A percentile compares a stretch with the other conserved stretches of the same genome.
phyloP scores from a whole-genome alignment of 2,113 vertebrate genomes.

The Clinocottus analis region DNA sequence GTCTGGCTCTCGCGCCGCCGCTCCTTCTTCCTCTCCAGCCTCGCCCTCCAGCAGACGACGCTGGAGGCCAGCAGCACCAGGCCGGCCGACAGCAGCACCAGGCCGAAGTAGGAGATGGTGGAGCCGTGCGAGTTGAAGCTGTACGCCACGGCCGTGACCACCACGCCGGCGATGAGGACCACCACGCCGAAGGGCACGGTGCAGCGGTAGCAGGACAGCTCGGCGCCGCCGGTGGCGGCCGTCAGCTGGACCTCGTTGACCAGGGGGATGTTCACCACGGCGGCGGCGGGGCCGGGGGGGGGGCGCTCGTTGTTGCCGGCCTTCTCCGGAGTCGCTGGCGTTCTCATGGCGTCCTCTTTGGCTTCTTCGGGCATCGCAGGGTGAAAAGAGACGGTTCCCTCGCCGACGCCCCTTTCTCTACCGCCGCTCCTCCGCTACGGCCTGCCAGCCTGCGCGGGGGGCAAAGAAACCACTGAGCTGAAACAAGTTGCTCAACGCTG shows the following conservation, averaged over 20 bases:
- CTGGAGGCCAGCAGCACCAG: constrained; percentile 90
- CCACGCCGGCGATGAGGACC: constrained; percentile 92
- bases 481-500: constrained; percentile 45
- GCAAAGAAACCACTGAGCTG: constrained; percentile 15
- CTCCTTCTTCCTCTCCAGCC: constrained; percentile 89
- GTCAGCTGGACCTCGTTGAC: constrained; percentile 93
- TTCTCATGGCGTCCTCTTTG: constrained; percentile 84
- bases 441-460: constrained; percentile 48
- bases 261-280: constrained; percentile 85
- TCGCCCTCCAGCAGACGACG: constrained; percentile 90
- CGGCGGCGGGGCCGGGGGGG: neutral
- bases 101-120: constrained; percentile 94
- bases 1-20: constrained; percentile 95
- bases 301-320: constrained; percentile 49
- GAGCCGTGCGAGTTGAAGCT: constrained; percentile 98
- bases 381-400: constrained; percentile 40
- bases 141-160: constrained; percentile 95
- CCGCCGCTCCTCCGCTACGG: constrained; percentile 32
- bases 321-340: constrained; percentile 82
- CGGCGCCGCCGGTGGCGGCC: constrained; percentile 92
- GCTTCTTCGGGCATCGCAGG: constrained; percentile 89
- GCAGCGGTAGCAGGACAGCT: constrained; percentile 97
- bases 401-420: neutral
- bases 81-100: constrained; percentile 91
- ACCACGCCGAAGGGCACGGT: constrained; percentile 94